Conservation (phyloP, 2,113 vertebrate species). For the Pongo abelii region DNA sequence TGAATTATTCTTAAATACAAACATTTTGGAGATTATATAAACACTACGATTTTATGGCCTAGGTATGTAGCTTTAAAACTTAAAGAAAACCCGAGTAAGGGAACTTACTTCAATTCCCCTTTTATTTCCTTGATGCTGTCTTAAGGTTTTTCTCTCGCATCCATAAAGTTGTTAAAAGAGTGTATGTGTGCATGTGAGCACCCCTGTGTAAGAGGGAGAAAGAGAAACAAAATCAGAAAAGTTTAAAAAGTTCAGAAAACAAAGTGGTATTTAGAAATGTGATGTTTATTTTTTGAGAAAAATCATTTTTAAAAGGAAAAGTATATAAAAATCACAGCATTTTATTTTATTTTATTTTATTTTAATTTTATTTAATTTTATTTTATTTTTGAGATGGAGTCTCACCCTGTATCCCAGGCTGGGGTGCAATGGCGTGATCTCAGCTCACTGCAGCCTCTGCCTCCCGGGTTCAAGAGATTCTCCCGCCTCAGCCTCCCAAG, state of each 20-base stretch:
- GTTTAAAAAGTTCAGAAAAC: conserved; percentile 27
- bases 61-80: conserved; percentile 39
- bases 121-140: conserved; percentile 40
- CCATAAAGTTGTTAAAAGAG: conserved; percentile 1
- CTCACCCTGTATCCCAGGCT: too few species aligned
- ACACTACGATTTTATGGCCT: conserved; percentile 28
- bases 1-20: conserved; percentile 55
- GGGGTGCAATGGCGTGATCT: too few species aligned
- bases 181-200: background rate
- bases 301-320: conserved; percentile 22
- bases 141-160: conserved; percentile 30
- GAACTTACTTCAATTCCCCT: conserved; percentile 45
- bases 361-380: background rate
- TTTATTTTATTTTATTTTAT: background rate
- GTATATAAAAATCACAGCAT: background rate
- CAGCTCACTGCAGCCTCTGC: too few species aligned
- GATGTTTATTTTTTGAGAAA: background rate
- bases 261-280: conserved; percentile 38
- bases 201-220: background rate
- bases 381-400: too few species aligned
- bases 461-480: too few species aligned
- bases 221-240: conserved; percentile 14
- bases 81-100: conserved; percentile 45
- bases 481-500: too few species aligned
- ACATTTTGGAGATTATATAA: conserved; percentile 57